A percentile compares a stretch with the other conserved stretches of the same genome.
Evolutionary conservation across 2,888 invertebrate species (phyloP).

Genomic region (Biston betularia): DNA sequence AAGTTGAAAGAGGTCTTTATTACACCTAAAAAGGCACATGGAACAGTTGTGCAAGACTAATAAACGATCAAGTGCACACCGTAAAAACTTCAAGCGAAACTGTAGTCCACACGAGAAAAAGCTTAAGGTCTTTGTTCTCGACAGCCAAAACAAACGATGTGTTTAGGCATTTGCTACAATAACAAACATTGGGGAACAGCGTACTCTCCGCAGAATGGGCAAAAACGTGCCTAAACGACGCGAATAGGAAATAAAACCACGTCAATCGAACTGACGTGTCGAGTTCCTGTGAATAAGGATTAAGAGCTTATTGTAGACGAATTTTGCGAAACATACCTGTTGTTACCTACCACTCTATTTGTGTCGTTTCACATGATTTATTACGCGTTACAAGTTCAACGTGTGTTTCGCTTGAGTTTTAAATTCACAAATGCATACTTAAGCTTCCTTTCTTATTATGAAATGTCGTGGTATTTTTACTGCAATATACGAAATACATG

Average conservation of each 20-base stretch:
- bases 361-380: constrained; percentile 38
- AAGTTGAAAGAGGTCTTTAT: constrained; percentile 50
- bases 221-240: constrained; percentile 76
- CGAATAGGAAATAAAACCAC: constrained; percentile 66
- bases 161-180: constrained; percentile 79
- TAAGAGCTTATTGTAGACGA: constrained; percentile 72
- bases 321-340: constrained; percentile 65
- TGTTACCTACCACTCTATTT: constrained; percentile 37
- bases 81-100: constrained; percentile 74
- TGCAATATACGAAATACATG: constrained; percentile 26
- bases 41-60: constrained; percentile 61
- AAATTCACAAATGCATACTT: constrained; percentile 37
- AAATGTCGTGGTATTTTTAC: constrained; percentile 22
- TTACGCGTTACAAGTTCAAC: constrained; percentile 32
- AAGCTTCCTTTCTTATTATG: constrained; percentile 32
- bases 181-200: constrained; percentile 71
- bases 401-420: constrained; percentile 31
- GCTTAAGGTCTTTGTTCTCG: constrained; percentile 77
- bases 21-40: constrained; percentile 52
- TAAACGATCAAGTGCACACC: constrained; percentile 61
- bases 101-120: constrained; percentile 65
- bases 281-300: constrained; percentile 67
- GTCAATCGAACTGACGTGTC: constrained; percentile 65
- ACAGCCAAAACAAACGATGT: constrained; percentile 80
- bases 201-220: constrained; percentile 56